phyloP scores from a whole-genome alignment of 2,797 vertebrate species.

The Siniperca scherzeri region DNA sequence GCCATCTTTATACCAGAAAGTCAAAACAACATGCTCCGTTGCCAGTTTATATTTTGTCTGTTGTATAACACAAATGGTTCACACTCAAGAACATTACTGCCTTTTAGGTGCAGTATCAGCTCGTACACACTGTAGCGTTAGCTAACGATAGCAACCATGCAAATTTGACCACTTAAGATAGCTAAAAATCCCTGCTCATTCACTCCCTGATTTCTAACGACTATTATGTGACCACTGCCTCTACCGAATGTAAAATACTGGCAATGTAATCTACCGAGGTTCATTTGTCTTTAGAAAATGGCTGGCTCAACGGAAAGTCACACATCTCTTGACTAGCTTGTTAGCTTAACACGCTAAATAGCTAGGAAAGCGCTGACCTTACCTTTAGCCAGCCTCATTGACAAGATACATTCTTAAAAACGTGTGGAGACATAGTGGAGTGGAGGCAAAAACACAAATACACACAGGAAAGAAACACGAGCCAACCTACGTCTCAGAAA shows the following conservation, averaged over 20 bases:
- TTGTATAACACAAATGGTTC: background rate
- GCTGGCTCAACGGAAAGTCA: constrained; percentile 67
- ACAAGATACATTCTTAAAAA: background rate
- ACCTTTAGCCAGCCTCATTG: constrained; percentile 30
- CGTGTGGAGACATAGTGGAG: accelerated
- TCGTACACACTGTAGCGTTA: background rate
- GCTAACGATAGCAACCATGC: constrained; percentile 17
- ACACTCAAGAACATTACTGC: background rate
- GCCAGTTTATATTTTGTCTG: too few relatives aligned
- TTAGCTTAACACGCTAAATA: constrained; percentile 67
- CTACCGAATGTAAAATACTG: accelerated
- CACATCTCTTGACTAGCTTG: constrained; percentile 50
- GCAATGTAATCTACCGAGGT: background rate
- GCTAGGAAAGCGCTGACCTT: constrained; percentile 70
- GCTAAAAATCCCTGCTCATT: background rate
- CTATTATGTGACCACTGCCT: accelerated
- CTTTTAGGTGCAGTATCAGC: background rate
- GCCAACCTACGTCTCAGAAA: constrained; percentile 69
- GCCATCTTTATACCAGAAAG: background rate
- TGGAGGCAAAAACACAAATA: background rate
- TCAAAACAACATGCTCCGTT: background rate
- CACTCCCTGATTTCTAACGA: background rate
- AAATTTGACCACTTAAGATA: background rate
- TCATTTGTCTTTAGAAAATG: constrained; percentile 60
- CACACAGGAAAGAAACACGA: background rate